Conservation (phyloP, 2,797 vertebrate genomes). For the Pteronotus mesoamericanus region DNA sequence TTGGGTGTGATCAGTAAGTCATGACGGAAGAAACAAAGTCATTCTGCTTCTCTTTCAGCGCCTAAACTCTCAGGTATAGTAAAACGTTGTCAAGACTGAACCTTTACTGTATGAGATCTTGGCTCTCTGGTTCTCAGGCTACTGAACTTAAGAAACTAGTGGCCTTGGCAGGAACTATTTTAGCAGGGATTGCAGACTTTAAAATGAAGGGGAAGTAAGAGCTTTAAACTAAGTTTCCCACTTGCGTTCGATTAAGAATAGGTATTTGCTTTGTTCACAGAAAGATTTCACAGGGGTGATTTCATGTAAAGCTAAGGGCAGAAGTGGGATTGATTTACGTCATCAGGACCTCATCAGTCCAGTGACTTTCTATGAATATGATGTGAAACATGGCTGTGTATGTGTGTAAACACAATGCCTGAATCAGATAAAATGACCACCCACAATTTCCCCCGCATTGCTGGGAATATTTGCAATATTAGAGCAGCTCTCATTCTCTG, state of each 20-base stretch:
- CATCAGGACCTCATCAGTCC: neutral
- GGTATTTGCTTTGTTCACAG: slow-evolving; percentile 43
- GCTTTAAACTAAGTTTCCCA: slow-evolving; percentile 50
- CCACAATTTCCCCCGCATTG: neutral
- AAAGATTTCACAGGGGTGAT: neutral
- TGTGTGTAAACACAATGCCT: neutral
- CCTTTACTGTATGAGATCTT: neutral
- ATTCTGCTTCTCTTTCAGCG: neutral
- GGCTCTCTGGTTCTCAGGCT: neutral
- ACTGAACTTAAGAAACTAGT: neutral
- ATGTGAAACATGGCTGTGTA: rapidly evolving
- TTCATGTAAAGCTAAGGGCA: slow-evolving; percentile 38
- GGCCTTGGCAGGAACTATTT: neutral
- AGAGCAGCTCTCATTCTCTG: neutral
- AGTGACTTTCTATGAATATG: neutral
- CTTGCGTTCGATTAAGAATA: slow-evolving; percentile 40
- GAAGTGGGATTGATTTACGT: neutral
- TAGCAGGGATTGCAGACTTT: neutral
- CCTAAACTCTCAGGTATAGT: neutral
- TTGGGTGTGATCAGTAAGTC: neutral
- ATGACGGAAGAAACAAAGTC: neutral
- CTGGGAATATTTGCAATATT: neutral
- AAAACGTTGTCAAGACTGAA: neutral
- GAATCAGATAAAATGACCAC: neutral
- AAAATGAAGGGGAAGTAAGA: slow-evolving; percentile 34